Evolutionary conservation across 92 coral and sea anemone genomes (phyloP), one percentile per base, ranked within the genome.

Genomic region (Plumapathes pennacea): DNA sequence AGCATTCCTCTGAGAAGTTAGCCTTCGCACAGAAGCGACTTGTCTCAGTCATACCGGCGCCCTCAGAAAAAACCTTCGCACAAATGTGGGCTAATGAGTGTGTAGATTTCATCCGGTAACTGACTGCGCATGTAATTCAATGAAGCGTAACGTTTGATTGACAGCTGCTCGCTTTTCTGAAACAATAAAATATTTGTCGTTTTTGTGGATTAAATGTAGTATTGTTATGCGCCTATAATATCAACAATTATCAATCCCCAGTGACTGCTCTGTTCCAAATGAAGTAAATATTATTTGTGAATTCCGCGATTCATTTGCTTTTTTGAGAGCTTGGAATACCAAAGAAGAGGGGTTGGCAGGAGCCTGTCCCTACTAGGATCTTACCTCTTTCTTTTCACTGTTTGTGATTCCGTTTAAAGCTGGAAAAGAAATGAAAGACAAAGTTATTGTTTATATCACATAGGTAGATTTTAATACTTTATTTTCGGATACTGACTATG

Each of bases 131-230:
- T 20, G 51, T 24, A n/a, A 17, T 49, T 32, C 38, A 15, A 5
- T 25, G 31, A 41, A 43, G 54, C 54, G 44, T 42, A 34, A 52
- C 22, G 33, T 42, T 31, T 4, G 29, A 14, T 41, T 39, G 52
- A 27, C 63, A 38, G 43, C 38, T 41, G 63, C 38, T 31, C 73
- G 54, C 40, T 66, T 53, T 25, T 29, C 40, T 53, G 24, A 26
- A 54, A 78, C 82, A 84, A 72, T 55, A 31, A 38, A 67, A 84
- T 84, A 34, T 86, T 82, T 52, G 50, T 43, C 76, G 84, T 71
- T 54, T 67, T 58, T 50, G 15, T 14, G 85, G 75, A 73, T 80
- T 79, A 79, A 39, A 25, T 20, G 30, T 3, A 32, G 40, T 54
- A 51, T 70, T 69, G 60, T 62, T 40, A 58, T 47, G 71, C 10